phyloP scores from a whole-genome alignment of 2,888 invertebrate genomes.

The Temnothorax unifasciatus region DNA sequence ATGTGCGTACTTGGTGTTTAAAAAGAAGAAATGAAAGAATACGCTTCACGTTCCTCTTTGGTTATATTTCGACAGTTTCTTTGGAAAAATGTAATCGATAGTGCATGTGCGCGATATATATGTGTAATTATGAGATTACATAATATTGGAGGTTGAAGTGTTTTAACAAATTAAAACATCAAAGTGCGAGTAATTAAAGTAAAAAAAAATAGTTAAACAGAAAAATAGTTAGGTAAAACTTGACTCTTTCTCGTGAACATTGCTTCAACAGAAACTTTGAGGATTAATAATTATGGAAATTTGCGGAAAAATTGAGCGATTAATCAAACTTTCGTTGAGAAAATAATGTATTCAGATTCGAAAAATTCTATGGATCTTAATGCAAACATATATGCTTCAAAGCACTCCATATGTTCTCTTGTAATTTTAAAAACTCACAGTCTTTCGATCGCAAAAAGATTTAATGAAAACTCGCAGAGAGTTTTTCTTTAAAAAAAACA shows the following conservation, averaged over 20 bases:
- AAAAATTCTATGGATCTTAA: neutral
- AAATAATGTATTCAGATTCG: constrained; percentile 16
- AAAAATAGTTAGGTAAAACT: neutral
- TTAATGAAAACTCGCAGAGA: neutral
- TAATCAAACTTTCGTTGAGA: constrained; percentile 12
- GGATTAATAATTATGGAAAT: constrained; percentile 28
- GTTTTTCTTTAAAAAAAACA: constrained; percentile 25
- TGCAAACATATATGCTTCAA: constrained; percentile 3
- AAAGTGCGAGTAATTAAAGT: neutral
- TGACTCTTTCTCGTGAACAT: neutral
- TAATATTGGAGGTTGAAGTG: neutral
- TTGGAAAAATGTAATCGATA: neutral
- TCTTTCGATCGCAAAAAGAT: constrained; percentile 2
- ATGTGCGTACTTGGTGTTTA: neutral
- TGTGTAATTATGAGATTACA: constrained; percentile 13
- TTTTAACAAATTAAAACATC: constrained; percentile 33
- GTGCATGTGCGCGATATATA: no score
- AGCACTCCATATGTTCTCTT: neutral
- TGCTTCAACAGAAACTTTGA: neutral
- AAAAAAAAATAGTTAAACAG: neutral
- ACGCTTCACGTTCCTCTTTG: neutral
- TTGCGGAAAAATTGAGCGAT: neutral
- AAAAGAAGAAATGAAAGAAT: neutral
- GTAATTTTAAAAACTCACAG: constrained; percentile 2
- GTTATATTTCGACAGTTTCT: constrained; percentile 5